These are phyloP conservation scores for Neoscelio sp. DNA, from an alignment of 2,888 invertebrate genomes.

Conservation along the genomic window DNA sequence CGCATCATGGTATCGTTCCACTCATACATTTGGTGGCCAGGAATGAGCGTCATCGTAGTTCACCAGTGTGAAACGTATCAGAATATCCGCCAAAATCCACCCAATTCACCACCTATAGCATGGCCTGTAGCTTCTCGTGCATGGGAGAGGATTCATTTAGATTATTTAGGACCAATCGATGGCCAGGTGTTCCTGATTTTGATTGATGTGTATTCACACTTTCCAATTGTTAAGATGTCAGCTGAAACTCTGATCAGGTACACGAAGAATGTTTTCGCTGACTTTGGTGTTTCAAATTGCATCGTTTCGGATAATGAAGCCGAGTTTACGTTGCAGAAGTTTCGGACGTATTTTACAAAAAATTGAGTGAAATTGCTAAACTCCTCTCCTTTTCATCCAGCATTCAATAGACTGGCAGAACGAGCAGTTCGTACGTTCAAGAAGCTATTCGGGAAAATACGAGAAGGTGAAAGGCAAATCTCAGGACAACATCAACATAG, in stretches of 20 bases:
- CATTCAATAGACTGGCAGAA: background rate
- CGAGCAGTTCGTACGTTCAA: background rate
- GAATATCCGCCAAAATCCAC: too few species aligned
- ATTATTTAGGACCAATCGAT: slow-evolving; percentile 15
- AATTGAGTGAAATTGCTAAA: background rate
- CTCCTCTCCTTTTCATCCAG: slow-evolving; percentile 1
- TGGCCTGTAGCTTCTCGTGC: background rate
- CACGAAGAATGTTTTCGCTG: background rate
- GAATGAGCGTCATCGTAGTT: too few species aligned
- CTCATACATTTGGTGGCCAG: too few species aligned
- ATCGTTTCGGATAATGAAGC: background rate
- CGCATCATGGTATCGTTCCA: too few species aligned
- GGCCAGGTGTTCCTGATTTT: slow-evolving; percentile 7
- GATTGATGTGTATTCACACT: slow-evolving; percentile 1
- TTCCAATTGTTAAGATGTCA: too few species aligned
- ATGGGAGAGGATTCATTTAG: slow-evolving; percentile 19
- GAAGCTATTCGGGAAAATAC: background rate
- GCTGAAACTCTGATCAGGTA: background rate
- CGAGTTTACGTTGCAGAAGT: background rate
- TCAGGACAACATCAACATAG: too few species aligned
- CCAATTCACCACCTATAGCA: too few species aligned
- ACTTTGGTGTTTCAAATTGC: background rate
- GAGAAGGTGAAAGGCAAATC: too few species aligned
- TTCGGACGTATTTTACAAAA: background rate
- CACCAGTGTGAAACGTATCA: too few species aligned